These are phyloP conservation scores for Campylomormyrus tamandua DNA, from an alignment of 2,113 vertebrate genomes.

Conservation along the genomic window DNA sequence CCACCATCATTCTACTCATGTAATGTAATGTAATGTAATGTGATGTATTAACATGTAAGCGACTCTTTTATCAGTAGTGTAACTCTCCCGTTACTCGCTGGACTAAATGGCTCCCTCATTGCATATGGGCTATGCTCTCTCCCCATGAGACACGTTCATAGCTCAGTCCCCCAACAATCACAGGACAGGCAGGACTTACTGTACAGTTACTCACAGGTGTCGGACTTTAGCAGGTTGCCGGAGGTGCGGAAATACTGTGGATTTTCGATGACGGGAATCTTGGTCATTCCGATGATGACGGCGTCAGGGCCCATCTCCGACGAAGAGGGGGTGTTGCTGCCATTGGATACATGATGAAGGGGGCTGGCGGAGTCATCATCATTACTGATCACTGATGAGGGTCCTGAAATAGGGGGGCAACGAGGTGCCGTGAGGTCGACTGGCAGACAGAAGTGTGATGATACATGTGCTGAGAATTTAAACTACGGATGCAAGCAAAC, in stretches of 20 bases:
- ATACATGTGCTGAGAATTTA: background rate
- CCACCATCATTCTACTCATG: background rate
- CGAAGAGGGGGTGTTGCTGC: slow-evolving; percentile 88
- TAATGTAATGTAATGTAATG: background rate
- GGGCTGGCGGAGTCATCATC: slow-evolving; percentile 90
- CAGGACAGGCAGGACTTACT: background rate
- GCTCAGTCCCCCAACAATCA: background rate
- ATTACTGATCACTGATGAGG: slow-evolving; percentile 92
- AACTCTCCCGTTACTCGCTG: background rate
- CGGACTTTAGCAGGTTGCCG: slow-evolving; percentile 84
- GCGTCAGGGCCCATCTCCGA: slow-evolving; percentile 87
- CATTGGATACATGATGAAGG: slow-evolving; percentile 90
- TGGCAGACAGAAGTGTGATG: background rate
- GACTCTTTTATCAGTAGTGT: background rate
- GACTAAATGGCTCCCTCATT: background rate
- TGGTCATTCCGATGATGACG: slow-evolving; percentile 93
- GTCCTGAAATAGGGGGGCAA: slow-evolving; percentile 57
- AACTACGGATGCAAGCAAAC: background rate
- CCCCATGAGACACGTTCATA: background rate
- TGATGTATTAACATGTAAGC: too few relatives aligned
- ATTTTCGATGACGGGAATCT: slow-evolving; percentile 94
- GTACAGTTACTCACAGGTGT: slow-evolving; percentile 70
- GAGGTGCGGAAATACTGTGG: slow-evolving; percentile 93
- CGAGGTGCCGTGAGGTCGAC: background rate
- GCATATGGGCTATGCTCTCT: background rate